Conservation (phyloP, 2,888 invertebrate species). For the Orthonychiurus folsomi region DNA sequence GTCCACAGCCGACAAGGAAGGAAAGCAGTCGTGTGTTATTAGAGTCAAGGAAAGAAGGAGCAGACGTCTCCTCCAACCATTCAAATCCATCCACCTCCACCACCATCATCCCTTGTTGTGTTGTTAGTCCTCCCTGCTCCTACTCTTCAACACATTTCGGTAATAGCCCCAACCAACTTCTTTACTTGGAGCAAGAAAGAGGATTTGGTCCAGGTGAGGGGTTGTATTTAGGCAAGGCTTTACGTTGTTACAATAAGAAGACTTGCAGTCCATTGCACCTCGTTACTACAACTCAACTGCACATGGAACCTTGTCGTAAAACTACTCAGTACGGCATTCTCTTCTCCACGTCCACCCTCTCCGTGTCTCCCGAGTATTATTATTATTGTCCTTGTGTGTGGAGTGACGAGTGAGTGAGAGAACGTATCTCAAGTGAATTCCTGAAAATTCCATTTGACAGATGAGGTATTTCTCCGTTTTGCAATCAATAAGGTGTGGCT, state of each 20-base stretch:
- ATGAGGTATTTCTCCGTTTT: not conserved
- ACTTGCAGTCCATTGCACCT: not conserved
- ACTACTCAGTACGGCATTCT: not conserved
- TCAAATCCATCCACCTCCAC: not conserved
- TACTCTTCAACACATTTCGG: not conserved
- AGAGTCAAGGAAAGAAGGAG: not conserved
- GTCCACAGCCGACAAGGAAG: not conserved
- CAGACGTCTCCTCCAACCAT: not conserved
- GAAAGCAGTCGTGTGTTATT: too few relatives aligned
- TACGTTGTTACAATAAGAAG: not conserved
- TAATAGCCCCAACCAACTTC: not conserved
- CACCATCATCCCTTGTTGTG: not conserved
- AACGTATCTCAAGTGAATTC: not conserved
- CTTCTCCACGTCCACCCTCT: not conserved
- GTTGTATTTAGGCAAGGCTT: not conserved
- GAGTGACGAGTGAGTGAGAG: too few relatives aligned
- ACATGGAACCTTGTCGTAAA: not conserved
- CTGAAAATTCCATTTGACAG: not conserved
- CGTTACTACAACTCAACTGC: not conserved
- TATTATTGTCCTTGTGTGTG: too few relatives aligned
- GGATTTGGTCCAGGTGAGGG: not conserved
- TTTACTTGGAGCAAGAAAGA: not conserved
- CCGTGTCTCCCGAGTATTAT: not conserved
- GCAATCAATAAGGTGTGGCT: not conserved
- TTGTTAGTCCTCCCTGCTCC: too few relatives aligned